Percentiles rank a stretch among this genome's conserved stretches.
Evolutionary conservation across 2,797 vertebrate genomes (phyloP).

Genomic region (Poeciliopsis gracilis): DNA sequence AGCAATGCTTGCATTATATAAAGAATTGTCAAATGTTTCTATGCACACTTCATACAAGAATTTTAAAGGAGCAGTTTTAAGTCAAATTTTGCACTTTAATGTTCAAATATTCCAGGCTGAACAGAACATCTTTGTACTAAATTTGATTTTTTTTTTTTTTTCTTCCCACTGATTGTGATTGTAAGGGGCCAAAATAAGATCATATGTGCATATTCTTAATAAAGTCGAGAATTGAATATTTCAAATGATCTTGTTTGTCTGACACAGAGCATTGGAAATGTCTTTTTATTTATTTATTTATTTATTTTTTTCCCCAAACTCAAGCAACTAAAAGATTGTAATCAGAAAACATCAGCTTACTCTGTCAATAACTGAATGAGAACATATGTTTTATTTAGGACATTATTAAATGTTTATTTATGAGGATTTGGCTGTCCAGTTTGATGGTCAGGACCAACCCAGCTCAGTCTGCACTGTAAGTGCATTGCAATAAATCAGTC

Average conservation of each 20-base stretch:
- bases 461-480: neutral
- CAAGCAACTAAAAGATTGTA: neutral
- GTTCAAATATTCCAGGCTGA: slow-evolving; percentile 30
- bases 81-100: slow-evolving; percentile 69
- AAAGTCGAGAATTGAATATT: slow-evolving; percentile 52
- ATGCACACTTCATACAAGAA: slow-evolving; percentile 48
- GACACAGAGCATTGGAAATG: neutral
- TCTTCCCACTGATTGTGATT: slow-evolving; percentile 32
- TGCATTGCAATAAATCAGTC: neutral
- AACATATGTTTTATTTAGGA: neutral
- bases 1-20: slow-evolving; percentile 31
- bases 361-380: neutral
- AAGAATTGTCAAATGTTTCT: slow-evolving; percentile 42
- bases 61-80: slow-evolving; percentile 47
- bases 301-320: neutral
- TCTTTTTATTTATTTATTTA: neutral
- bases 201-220: slow-evolving; percentile 18
- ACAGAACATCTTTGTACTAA: slow-evolving; percentile 56
- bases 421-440: neutral
- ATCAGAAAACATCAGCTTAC: neutral
- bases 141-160: slow-evolving; percentile 21
- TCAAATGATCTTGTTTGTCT: neutral
- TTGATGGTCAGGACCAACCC: neutral
- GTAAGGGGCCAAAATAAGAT: slow-evolving; percentile 40
- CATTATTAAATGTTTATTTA: neutral